These are phyloP conservation scores for Lysiphlebus fabarum DNA, from an alignment of 1,140 invertebrate genomes.

Conservation along the genomic window DNA sequence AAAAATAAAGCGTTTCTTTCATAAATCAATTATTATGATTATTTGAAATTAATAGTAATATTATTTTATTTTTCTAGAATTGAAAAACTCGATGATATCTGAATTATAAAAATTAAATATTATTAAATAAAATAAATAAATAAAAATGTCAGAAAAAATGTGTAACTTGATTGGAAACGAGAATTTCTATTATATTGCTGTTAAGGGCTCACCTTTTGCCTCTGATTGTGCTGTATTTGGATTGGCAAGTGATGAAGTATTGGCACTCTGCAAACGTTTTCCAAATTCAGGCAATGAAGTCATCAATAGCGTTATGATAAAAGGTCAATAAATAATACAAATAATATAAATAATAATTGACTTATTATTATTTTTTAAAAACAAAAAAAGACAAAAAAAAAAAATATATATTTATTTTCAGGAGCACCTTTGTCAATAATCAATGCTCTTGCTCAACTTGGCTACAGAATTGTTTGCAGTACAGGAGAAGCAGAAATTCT, in stretches of 20 bases:
- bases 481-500: constrained; percentile 75
- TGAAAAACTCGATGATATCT: constrained; percentile 45
- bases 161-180: constrained; percentile 35
- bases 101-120: constrained; percentile 22
- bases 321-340: constrained; percentile 47
- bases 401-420: constrained; percentile 39
- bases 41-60: constrained; percentile 4
- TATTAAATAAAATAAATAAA: constrained; percentile 1
- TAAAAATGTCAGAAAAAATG: constrained; percentile 36
- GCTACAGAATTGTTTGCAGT: constrained; percentile 72
- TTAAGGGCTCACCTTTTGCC: constrained; percentile 74
- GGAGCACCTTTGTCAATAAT: constrained; percentile 63
- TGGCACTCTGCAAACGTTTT: constrained; percentile 66
- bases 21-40: not conserved
- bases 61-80: constrained; percentile 36
- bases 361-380: constrained; percentile 7
- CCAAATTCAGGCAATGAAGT: constrained; percentile 61
- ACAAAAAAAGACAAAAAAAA: constrained; percentile 12
- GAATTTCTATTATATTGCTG: constrained; percentile 64
- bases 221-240: constrained; percentile 72
- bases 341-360: constrained; percentile 15
- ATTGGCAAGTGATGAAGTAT: constrained; percentile 63
- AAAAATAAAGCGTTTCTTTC: constrained; percentile 26
- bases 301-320: constrained; percentile 69
- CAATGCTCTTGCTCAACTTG: constrained; percentile 70